Conservation (phyloP, 2,888 invertebrate species). For the Argyra leucocephala region DNA sequence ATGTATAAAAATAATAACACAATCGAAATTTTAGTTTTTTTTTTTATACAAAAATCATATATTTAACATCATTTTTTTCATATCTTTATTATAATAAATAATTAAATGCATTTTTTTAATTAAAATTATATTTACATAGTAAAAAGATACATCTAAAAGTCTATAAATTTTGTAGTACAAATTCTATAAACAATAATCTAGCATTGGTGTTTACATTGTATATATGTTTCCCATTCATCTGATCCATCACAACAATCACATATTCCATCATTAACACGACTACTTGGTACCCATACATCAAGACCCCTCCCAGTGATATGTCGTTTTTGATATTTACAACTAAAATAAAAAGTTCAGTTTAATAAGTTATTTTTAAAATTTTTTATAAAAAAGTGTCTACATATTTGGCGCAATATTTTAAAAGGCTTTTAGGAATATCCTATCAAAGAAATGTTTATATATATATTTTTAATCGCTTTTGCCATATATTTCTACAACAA, state of each 20-base stretch:
- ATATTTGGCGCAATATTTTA: no score
- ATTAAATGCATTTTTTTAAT: not conserved
- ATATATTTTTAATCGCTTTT: no score
- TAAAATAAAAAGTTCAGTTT: constrained; percentile 1
- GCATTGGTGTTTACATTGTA: constrained; percentile 33
- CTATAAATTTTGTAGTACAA: not conserved
- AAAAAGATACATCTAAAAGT: not conserved
- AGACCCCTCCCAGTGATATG: constrained; percentile 39
- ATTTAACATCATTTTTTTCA: not conserved
- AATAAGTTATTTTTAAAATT: not conserved
- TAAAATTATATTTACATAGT: constrained; percentile 1
- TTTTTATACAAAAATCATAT: not conserved
- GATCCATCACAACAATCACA: constrained; percentile 93
- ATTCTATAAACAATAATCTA: constrained; percentile 17
- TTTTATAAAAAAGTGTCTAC: not conserved
- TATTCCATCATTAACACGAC: constrained; percentile 83
- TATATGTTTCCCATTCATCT: constrained; percentile 58
- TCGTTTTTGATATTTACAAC: constrained; percentile 39
- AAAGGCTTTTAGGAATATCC: no score
- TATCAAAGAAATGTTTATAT: no score
- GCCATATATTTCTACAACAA: no score
- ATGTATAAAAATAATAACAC: no score
- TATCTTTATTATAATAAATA: not conserved
- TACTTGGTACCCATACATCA: constrained; percentile 55
- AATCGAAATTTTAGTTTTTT: no score